Evolutionary conservation across 2,888 invertebrate species (phyloP), one percentile per base, ranked within the genome.

Genomic region (Phengaris alcon): DNA sequence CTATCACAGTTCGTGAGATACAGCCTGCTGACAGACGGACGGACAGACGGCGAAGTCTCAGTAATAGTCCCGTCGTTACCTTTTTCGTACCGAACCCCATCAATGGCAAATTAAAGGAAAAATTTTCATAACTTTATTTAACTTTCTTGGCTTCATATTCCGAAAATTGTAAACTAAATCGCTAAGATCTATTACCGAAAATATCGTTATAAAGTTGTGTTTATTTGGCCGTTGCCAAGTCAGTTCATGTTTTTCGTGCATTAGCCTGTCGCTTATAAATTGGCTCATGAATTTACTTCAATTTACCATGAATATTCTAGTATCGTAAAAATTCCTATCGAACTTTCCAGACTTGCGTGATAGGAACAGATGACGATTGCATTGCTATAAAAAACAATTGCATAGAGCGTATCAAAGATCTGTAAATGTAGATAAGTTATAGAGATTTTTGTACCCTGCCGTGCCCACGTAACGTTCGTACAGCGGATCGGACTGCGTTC

Each of bases 211-310:
- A 4, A 12, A 55, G 10, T 59, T 15, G n/a, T 3, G n/a, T n/a
- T 7, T 22, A 15, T 59, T 59, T 15, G 6, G 8, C 46, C 3
- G 68, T 68, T 59, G 59, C 68, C 44, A 68, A 70, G 46, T 68
- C 1, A 44, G 46, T 52, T 51, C 70, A 51, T 51, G 52, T 12
- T 7, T 48, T 70, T 51, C 70, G 70, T 70, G 70, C 22, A 69
- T 69, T 69, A 48, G 35, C 68, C 22, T 52, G 6, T 70, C 52
- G 70, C 0, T 15, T 70, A 70, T 22, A 70, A 70, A 70, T 70
- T 70, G 70, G 46, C 51, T 70, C 70, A 70, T 52, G 70, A 70
- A 70, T 70, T n/a, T 51, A 51, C 51, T 70, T 70, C 70, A 70
- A 70, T 70, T 70, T 70, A 22, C 70, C 70, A 51, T 51, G 51